Evolutionary conservation across 2,888 invertebrate species (phyloP), one percentile per base, ranked within the genome.

Genomic region (Monoplex corrugatus): DNA sequence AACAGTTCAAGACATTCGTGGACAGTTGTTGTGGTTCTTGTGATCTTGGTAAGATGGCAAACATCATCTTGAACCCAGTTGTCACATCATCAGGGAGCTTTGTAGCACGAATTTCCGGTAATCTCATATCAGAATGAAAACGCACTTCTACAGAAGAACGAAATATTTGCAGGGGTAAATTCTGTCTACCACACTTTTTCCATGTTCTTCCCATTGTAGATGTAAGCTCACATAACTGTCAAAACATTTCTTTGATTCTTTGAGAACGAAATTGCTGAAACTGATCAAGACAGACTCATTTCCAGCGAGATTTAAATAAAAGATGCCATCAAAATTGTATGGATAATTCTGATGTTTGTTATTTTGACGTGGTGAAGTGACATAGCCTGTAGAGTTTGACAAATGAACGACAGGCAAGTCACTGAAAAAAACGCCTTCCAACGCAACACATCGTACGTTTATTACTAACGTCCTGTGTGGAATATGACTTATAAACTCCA

Each of bases 11-110:
- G 3, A 68, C 28, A 23, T 43, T 68, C 2, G 3, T 19, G 6
- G 68, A 38, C 38, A 63, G 16, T n/a, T 35, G 28, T 43, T 63
- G 19, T 40, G 86, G 86, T 68, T 84, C 50, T 32, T 63, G 43
- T 6, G 86, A 86, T 8, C 32, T 8, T 8, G 43, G 63, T 8
- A 50, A 50, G 23, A 86, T 43, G 68, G 68, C n/a, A 38, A 40
- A 86, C 63, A 86, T 43, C 68, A 86, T 63, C n/a, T 68, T 63
- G 43, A 86, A 86, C 43, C 86, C 86, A 1, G 50, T 23, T 13
- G n/a, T 19, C n/a, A 19, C 2, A 1, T 19, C 1, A 10, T 5
- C n/a, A n/a, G n/a, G n/a, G n/a, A n/a, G n/a, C n/a, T n/a, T n/a
- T n/a, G n/a, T n/a, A n/a, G n/a, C n/a, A n/a, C n/a, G n/a, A n/a